Percentiles rank a stretch among this genome's conserved stretches.
Conservation (phyloP, 2,888 invertebrate species). For the Dioctria linearis region DNA sequence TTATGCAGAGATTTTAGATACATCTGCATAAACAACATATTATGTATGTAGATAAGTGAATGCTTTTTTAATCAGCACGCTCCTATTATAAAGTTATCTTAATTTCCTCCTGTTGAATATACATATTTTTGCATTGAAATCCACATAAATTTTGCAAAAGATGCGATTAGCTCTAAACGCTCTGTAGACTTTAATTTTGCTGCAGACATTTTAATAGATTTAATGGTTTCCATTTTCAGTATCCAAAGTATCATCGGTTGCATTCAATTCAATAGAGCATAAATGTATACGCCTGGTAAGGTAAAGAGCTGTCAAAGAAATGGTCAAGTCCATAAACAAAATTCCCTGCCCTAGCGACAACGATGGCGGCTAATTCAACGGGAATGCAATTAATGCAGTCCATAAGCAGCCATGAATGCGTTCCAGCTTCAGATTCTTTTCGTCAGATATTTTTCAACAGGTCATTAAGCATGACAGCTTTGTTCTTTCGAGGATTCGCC, state of each 20-base stretch:
- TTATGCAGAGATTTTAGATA: background rate
- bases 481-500: conserved; percentile 11
- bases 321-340: conserved; percentile 21
- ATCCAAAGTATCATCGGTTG: too few relatives aligned
- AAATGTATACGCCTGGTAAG: background rate
- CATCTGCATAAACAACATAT: background rate
- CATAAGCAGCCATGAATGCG: conserved; percentile 1
- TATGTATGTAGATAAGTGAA: background rate
- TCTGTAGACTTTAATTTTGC: background rate
- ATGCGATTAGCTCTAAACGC: background rate
- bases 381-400: conserved; percentile 34
- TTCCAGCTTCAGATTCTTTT: background rate
- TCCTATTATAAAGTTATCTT: background rate
- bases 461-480: conserved; percentile 17
- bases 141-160: background rate
- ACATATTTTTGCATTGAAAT: background rate
- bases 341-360: conserved; percentile 8
- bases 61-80: conserved; percentile 28
- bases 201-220: background rate
- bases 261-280: too few relatives aligned
- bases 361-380: conserved; percentile 33
- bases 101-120: background rate
- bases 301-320: background rate
- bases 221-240: too few relatives aligned
- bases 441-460: conserved; percentile 19